Percentiles rank a stretch among this genome's conserved stretches.
phyloP scores from a whole-genome alignment of 2,797 vertebrate genomes.

The Avahi laniger region DNA sequence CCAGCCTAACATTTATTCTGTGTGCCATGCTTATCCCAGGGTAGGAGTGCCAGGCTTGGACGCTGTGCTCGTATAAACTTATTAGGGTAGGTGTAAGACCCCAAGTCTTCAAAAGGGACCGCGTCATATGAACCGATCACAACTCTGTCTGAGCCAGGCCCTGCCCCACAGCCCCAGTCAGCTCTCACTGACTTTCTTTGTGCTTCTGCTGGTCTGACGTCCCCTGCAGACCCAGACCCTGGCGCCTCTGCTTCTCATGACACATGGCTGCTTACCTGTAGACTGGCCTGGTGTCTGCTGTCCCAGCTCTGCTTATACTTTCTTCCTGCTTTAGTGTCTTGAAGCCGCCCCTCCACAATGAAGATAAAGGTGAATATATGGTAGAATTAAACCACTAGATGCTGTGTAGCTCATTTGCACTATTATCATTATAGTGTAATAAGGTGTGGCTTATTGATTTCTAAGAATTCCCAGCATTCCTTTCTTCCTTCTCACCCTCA shows the following conservation, averaged over 20 bases:
- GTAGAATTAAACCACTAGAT: background rate
- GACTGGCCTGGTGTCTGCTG: background rate
- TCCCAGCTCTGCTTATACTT: background rate
- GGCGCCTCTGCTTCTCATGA: background rate
- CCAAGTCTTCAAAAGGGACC: background rate
- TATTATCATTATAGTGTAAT: background rate
- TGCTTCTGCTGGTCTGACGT: background rate
- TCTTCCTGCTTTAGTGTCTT: background rate
- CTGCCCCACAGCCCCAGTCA: accelerated
- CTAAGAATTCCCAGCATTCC: background rate
- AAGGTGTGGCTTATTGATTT: background rate
- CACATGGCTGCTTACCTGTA: background rate
- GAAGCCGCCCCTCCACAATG: background rate
- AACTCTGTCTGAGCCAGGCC: background rate
- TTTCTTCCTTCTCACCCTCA: background rate
- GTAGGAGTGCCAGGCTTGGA: background rate
- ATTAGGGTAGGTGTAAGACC: background rate
- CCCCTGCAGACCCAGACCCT: too few relatives aligned
- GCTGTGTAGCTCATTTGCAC: too few relatives aligned
- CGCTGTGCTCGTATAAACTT: background rate
- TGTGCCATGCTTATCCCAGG: background rate
- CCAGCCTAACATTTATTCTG: background rate
- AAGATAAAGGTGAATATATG: background rate
- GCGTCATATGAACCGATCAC: background rate
- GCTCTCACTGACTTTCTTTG: background rate